Evolutionary conservation across 2,888 invertebrate genomes (phyloP), one percentile per base, ranked within the genome.

Genomic region (Emmelina monodactyla): DNA sequence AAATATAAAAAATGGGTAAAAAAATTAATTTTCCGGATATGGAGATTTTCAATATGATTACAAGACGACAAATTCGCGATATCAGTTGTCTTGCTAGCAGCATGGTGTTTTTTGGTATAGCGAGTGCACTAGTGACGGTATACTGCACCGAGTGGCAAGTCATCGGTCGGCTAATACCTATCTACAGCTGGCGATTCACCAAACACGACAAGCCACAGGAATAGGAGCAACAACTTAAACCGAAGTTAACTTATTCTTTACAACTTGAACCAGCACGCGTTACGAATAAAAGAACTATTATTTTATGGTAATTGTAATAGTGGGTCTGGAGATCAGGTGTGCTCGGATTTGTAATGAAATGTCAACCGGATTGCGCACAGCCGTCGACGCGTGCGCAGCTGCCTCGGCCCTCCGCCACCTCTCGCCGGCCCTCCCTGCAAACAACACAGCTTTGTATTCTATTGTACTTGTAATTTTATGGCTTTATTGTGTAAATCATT

Each of bases 101-200:
- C n/a, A 71, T 79, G 3, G 45, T 72, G 3, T 56, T 68, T 0
- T 92, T 83, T 55, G 87, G 88, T 14, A 58, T 82, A 19, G 78
- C 85, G 1, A 80, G 79, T 22, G 61, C 82, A n/a, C 47, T 84
- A 9, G 66, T 62, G 0, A 36, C 86, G 10, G 50, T 86, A 1
- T 93, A 89, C 57, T 62, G 87, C 33, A 89, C 90, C 0, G 92
- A 92, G 50, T 93, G 92, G 92, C 88, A 85, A 58, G 53, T 80
- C 7, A 60, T 92, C 10, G 72, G n/a, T 85, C 16, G 82, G 83
- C 43, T 86, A 85, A 60, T 92, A 34, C 92, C 92, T 4, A 88
- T 83, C 61, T 91, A 91, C 61, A 85, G 85, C 51, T 81, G n/a
- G n/a, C n/a, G n/a, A n/a, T n/a, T n/a, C n/a, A n/a, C n/a, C n/a